A percentile compares a stretch with the other conserved stretches of the same genome.
These are phyloP conservation scores for Cepphus grylle DNA, from an alignment of 2,113 vertebrate genomes.

Conservation along the genomic window DNA sequence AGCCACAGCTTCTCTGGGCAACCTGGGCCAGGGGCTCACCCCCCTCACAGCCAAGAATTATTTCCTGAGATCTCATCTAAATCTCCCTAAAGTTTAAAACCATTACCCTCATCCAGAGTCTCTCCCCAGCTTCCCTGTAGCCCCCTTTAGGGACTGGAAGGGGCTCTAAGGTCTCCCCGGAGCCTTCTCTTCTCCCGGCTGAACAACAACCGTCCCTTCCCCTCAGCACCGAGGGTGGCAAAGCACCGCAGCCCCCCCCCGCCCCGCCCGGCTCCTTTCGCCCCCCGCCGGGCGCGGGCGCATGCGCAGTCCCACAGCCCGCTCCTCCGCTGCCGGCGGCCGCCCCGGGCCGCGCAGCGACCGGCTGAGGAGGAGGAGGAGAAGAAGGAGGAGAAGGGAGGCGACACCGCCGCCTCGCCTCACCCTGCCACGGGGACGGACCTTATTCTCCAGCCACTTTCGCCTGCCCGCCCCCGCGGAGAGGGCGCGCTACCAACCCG, in stretches of 20 bases:
- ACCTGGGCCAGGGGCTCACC: neutral
- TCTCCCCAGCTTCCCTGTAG: neutral
- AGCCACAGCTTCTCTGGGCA: neutral
- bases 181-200: neutral
- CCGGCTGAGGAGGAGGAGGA: too few relatives aligned
- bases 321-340: neutral
- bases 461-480: too few relatives aligned
- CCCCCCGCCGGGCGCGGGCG: neutral
- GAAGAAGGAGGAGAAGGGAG: neutral
- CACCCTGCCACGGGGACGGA: neutral
- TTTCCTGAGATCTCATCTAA: neutral
- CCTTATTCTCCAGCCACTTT: neutral
- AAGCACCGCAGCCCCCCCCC: neutral
- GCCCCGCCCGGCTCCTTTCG: too few relatives aligned
- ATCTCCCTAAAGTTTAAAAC: neutral
- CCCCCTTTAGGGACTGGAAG: neutral
- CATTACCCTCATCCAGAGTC: neutral
- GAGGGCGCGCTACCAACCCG: neutral
- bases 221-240: neutral
- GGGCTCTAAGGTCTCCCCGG: neutral
- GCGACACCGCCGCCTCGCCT: rapidly evolving
- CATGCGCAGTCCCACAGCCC: neutral
- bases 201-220: neutral
- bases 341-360: neutral
- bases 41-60: neutral